Percentiles rank a stretch among this genome's conserved stretches.
Conservation (phyloP, 2,888 invertebrate species). For the Clivina fossor region DNA sequence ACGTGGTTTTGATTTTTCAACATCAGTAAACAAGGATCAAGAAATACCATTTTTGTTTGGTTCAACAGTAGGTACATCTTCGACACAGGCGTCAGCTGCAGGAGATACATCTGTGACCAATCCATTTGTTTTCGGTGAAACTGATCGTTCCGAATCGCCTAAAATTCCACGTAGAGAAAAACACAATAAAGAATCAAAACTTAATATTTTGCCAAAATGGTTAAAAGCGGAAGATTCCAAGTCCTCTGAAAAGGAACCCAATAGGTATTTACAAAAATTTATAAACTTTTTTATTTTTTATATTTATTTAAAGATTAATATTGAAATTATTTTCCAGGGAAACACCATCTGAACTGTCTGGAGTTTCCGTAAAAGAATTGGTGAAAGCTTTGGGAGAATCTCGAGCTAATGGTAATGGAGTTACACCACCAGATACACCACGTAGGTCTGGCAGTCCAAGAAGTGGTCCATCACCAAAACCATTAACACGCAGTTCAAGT, state of each 20-base stretch:
- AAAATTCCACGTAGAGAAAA: slow-evolving; percentile 50
- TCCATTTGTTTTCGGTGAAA: slow-evolving; percentile 55
- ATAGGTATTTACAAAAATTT: not conserved
- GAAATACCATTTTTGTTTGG: slow-evolving; percentile 41
- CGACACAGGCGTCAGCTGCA: slow-evolving; percentile 36
- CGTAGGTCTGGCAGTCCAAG: slow-evolving; percentile 58
- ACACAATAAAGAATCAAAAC: slow-evolving; percentile 51
- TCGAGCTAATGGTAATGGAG: slow-evolving; percentile 76
- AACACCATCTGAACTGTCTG: slow-evolving; percentile 59
- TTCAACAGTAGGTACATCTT: slow-evolving; percentile 39
- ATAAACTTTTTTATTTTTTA: no score
- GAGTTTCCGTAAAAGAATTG: slow-evolving; percentile 71
- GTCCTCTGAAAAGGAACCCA: not conserved
- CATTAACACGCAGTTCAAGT: slow-evolving; percentile 60
- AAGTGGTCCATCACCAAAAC: slow-evolving; percentile 55
- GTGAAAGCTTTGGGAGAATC: slow-evolving; percentile 75
- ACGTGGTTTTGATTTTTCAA: slow-evolving; percentile 64
- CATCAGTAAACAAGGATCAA: slow-evolving; percentile 39
- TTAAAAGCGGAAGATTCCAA: slow-evolving; percentile 57
- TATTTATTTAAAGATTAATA: no score
- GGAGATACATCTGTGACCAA: slow-evolving; percentile 44
- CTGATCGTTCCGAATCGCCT: slow-evolving; percentile 45
- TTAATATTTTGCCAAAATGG: slow-evolving; percentile 61
- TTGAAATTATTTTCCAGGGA: slow-evolving; percentile 47
- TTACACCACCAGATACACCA: slow-evolving; percentile 70